Evolutionary conservation across 2,888 invertebrate genomes (phyloP), one percentile per base, ranked within the genome.

Genomic region (Eulithis testata): DNA sequence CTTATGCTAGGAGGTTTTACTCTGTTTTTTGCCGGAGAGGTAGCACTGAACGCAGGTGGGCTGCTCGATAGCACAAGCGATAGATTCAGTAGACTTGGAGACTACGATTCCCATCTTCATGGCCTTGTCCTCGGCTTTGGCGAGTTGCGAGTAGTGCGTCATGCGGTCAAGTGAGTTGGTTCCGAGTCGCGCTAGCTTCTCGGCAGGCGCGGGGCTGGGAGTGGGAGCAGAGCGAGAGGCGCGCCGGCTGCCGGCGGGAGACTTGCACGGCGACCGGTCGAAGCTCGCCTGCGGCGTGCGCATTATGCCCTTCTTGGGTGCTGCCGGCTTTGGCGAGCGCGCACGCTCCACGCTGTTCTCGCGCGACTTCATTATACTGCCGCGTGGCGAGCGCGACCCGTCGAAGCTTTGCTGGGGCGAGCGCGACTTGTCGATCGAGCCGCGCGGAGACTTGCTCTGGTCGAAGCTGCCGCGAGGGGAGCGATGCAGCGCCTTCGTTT

Each of bases 41-140:
- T 96, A 94, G 81, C 96, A 96, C 80, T 96, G 96, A 75, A 96
- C 95, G 88, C 96, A 96, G 36, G 96, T 95, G 54, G 95, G 95
- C 65, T 95, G 95, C 71, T 96, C 96, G 63, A 96, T 94, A 11
- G 94, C 91, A 77, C 90, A 90, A 11, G 91, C 87, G 53, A 94
- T 93, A 0, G 94, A 93, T 76, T 94, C 94, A 1, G 94, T 94
- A 2, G 94, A 94, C 71, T 94, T 93, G 0, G 94, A 89, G 0
- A 94, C 94, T 45, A 95, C 94, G 58, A 94, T 94, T 1, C 93
- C 93, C 90, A 93, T 93, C 80, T 88, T 90, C 66, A 92, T 89
- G 4, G 93, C 93, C 72, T 93, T 93, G 63, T 93, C 93, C 77
- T 93, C 93, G 3, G 87, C 93, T 74, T 92, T 92, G 6, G 93